Conservation (phyloP, 2,888 invertebrate genomes). For the Phragmatobia fuliginosa region DNA sequence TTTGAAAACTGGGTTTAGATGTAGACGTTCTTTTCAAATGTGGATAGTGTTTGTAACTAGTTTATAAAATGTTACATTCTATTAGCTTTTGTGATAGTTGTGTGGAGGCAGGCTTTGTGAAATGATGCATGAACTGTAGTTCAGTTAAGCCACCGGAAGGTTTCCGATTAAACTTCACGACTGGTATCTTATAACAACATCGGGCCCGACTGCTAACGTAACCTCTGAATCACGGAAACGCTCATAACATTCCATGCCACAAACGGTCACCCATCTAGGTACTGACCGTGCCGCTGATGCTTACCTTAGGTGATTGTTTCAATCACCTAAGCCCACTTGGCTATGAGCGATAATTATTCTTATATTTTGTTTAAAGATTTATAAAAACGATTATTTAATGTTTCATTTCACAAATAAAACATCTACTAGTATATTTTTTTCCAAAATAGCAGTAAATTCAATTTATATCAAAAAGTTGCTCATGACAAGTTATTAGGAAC, state of each 20-base stretch:
- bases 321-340: no score
- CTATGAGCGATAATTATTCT: no score
- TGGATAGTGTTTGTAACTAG: background rate
- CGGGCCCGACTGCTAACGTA: no score
- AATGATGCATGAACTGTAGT: no score
- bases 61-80: conserved; percentile 3
- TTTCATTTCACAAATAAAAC: background rate
- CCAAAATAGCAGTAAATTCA: background rate
- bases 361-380: background rate
- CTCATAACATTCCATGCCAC: no score
- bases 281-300: no score
- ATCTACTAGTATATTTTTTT: background rate
- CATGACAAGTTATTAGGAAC: conserved; percentile 10
- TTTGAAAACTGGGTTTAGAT: conserved; percentile 1
- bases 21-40: background rate
- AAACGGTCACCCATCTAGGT: no score
- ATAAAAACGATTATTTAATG: background rate
- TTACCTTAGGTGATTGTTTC: no score
- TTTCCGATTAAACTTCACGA: no score
- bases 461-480: conserved; percentile 1
- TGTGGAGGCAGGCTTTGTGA: background rate
- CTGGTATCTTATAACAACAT: no score
- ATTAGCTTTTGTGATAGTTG: background rate
- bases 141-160: no score
- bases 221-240: no score